Evolutionary conservation across 1,140 invertebrate species (phyloP), one percentile per base, ranked within the genome.

Genomic region (Eciton burchellii): DNA sequence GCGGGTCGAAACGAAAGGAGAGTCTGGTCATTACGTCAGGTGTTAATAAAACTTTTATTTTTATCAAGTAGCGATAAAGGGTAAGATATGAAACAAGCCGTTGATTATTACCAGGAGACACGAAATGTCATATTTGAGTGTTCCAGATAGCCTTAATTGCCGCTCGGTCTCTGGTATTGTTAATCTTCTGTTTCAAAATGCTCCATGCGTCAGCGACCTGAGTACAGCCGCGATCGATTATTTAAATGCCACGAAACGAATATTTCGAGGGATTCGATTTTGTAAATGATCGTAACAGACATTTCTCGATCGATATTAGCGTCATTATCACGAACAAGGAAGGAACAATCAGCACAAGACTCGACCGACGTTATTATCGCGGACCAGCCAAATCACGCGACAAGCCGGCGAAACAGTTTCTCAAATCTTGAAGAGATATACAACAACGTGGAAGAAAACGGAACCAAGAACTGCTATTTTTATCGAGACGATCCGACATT

Each of bases 91-190:
- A 29, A 45, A 29, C 16, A 6, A 73, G 45, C 54, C 41, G 56
- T 59, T 29, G 12, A 73, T 73, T 60, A 49, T 74, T 74, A 62
- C 35, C 21, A 24, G 12, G 26, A 29, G 57, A 49, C 5, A 47
- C 60, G 60, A 49, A 74, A 71, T 56, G 49, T 71, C 68, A 71
- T 29, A 74, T 60, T 60, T 74, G 16, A 74, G 12, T 59, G 70
- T 73, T 59, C 41, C 26, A 71, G 49, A 41, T 56, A n/a, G 29
- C 56, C 11, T 24, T 74, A 47, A 74, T 60, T 74, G 29, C 43
- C 41, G n/a, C 43, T 74, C 41, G 24, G 16, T 21, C 56, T 59
- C 11, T 59, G 11, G 9, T 62, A 49, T 49, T 49, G 47, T 74
- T 47, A 45, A 73, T 45, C 9, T 74, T 74, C 47, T 24, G 47